Conservation (phyloP, 2,797 vertebrate species). For the Falco cherrug region DNA sequence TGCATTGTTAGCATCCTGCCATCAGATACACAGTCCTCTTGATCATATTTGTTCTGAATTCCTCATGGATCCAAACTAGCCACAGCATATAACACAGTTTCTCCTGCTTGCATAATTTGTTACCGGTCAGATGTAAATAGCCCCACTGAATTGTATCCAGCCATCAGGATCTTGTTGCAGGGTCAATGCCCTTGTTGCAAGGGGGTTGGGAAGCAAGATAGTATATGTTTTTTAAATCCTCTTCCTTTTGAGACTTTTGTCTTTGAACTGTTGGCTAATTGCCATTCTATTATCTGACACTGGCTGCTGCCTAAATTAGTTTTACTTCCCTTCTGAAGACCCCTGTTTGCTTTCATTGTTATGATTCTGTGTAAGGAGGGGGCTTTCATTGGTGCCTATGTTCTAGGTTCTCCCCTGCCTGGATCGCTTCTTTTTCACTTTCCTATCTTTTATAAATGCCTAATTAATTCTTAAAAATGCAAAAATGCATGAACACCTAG, state of each 20-base stretch:
- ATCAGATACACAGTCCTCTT: neutral
- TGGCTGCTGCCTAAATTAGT: neutral
- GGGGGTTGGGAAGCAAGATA: neutral
- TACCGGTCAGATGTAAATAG: neutral
- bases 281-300: neutral
- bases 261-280: constrained; percentile 35
- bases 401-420: neutral
- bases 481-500: neutral
- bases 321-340: neutral
- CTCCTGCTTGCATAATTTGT: neutral
- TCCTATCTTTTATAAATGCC: neutral
- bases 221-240: neutral
- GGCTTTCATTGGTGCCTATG: neutral
- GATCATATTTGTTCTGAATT: neutral
- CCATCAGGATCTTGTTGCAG: neutral
- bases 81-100: neutral
- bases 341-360: neutral
- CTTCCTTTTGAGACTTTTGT: constrained; percentile 29
- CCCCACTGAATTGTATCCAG: neutral
- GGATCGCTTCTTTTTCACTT: neutral
- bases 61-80: neutral
- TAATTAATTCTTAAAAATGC: neutral
- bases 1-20: neutral
- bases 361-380: neutral
- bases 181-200: neutral